phyloP scores from a whole-genome alignment of 35 echinoderm and acorn worm genomes.

The Heliocidaris tuberculata region DNA sequence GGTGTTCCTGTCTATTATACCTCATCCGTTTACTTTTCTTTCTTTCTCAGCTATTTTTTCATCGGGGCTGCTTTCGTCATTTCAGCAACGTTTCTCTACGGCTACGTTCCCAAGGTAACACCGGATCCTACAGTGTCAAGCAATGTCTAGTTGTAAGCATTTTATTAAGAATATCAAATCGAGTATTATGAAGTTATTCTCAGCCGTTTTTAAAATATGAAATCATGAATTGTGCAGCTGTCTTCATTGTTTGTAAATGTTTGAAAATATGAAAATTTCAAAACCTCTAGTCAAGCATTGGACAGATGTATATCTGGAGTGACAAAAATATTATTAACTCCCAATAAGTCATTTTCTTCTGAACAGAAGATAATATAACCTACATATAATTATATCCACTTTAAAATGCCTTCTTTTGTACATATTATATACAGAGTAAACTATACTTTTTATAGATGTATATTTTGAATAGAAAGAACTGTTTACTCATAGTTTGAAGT shows the following conservation, averaged over 20 bases:
- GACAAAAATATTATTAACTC: no score
- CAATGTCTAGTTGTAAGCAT: background rate
- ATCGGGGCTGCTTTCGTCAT: conserved; percentile 81
- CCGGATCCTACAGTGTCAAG: background rate
- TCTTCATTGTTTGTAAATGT: background rate
- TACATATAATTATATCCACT: background rate
- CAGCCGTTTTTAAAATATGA: background rate
- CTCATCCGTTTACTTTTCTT: background rate
- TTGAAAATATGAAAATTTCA: no score
- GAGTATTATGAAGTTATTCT: background rate
- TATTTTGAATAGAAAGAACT: no score
- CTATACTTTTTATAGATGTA: no score
- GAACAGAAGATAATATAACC: no score
- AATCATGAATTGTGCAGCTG: background rate
- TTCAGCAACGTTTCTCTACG: conserved; percentile 83
- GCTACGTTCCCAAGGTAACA: conserved; percentile 56
- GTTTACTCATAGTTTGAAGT: no score
- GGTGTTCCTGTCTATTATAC: background rate
- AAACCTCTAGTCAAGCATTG: no score
- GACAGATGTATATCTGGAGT: no score
- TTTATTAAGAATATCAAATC: background rate
- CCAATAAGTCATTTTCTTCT: no score
- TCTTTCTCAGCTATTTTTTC: conserved; percentile 87
- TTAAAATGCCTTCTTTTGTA: background rate
- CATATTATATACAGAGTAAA: background rate